Base-by-base conservation (phyloP, 2,888 invertebrate genomes). In the Prenolepis imparis region DNA sequence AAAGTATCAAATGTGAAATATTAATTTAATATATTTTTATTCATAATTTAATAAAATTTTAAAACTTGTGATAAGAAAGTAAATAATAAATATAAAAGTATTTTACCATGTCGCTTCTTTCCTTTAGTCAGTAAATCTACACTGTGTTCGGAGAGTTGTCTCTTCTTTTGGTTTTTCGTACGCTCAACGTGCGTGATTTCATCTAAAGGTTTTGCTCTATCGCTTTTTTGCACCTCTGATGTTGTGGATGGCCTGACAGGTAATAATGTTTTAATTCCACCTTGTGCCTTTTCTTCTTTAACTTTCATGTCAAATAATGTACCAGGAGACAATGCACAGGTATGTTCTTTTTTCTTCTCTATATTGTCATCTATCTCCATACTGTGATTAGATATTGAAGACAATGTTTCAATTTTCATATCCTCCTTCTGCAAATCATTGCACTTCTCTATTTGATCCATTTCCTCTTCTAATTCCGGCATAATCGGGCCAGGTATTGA, bases 251-350 rank as follows among this genome's bases (percentile, higher is more conserved):
- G 90, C 74, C 94, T 92, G 18, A 96, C 95, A 3, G 96, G 96
- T 48, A 95, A 91, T 64, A 96, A 91, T 1, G 96, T 96, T 92
- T 96, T 96, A 59, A 96, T 95, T 24, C 96, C 96, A 5, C 93
- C 92, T 66, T 95, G 94, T 21, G 95, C 93, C 86, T 95, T 94
- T 36, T 95, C 94, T 57, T 95, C 95, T 81, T 93, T 94, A 5
- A 95, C 86, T 80, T 92, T 93, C 87, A 94, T 87, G 64, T 94
- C 94, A 75, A 94, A 94, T 24, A 93, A 88, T 12, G 93, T 92
- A 21, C 93, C 93, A 15, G 94, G 94, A 1, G 94, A 94, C 92
- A 94, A 93, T 3, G 94, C 93, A 44, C 93, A 92, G 9, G 85
- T 85, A 28, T 89, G 90, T 61, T 93, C 93, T 12, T 88, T 82